These are phyloP conservation scores for Pelosia muscerda DNA, from an alignment of 2,888 invertebrate genomes.

Conservation along the genomic window DNA sequence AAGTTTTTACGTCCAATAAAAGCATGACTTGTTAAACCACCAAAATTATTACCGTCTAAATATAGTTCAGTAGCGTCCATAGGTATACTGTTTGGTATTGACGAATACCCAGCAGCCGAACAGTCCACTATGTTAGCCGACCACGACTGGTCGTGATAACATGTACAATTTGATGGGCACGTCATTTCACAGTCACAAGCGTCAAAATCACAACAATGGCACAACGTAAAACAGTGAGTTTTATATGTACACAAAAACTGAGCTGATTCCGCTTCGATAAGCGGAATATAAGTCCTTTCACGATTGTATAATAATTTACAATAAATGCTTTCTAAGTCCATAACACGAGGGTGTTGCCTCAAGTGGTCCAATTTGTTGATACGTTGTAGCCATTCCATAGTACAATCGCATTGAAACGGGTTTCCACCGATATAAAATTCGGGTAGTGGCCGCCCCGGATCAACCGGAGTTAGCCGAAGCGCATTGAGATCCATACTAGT, in stretches of 20 bases:
- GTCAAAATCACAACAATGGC: slow-evolving; percentile 98
- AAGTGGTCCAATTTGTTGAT: slow-evolving; percentile 94
- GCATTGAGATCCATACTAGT: slow-evolving; percentile 96
- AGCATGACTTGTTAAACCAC: slow-evolving; percentile 94
- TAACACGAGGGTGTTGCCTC: slow-evolving; percentile 95
- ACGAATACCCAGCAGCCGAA: slow-evolving; percentile 92
- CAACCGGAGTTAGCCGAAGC: slow-evolving; percentile 92
- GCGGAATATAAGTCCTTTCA: slow-evolving; percentile 93
- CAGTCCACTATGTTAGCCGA: slow-evolving; percentile 97
- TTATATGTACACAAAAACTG: slow-evolving; percentile 97
- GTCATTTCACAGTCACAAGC: slow-evolving; percentile 99
- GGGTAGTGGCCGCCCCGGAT: slow-evolving; percentile 91
- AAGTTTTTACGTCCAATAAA: slow-evolving; percentile 97
- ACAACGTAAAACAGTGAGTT: slow-evolving; percentile 97
- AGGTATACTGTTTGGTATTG: slow-evolving; percentile 95
- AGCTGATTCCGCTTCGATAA: slow-evolving; percentile 94
- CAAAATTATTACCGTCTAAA: slow-evolving; percentile 96
- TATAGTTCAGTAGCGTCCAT: slow-evolving; percentile 98
- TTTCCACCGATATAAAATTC: slow-evolving; percentile 98
- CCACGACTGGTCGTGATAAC: slow-evolving; percentile 98
- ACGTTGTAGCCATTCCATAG: slow-evolving; percentile 97
- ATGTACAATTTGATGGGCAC: slow-evolving; percentile 97
- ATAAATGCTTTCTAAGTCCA: slow-evolving; percentile 96
- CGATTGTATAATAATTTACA: slow-evolving; percentile 95
- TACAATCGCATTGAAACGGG: slow-evolving; percentile 97